Percentiles rank a stretch among this genome's conserved stretches.
Evolutionary conservation across 2,113 vertebrate species (phyloP).

Genomic region (Rhinoderma darwinii): DNA sequence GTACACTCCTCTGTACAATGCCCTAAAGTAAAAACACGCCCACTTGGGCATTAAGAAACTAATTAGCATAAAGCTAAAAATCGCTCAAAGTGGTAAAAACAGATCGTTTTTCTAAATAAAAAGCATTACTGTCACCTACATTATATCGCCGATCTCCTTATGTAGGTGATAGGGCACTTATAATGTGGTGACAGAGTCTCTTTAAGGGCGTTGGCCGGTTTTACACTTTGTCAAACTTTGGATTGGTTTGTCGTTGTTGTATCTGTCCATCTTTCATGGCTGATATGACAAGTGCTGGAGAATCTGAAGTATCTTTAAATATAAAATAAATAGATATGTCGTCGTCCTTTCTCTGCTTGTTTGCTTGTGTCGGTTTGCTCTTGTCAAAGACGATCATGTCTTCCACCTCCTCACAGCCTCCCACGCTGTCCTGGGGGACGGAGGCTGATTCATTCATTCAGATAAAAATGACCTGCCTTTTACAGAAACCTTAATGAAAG

Average conservation of each 20-base stretch:
- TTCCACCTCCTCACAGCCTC: slow-evolving; percentile 62
- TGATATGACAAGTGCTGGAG: background rate
- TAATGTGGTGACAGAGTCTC: no score
- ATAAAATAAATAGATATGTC: background rate
- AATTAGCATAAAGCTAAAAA: no score
- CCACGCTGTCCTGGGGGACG: slow-evolving; percentile 63
- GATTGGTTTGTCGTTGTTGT: background rate
- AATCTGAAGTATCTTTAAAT: background rate
- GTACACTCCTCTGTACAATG: no score
- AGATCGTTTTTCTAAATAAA: no score
- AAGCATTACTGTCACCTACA: no score
- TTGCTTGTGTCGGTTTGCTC: slow-evolving; percentile 50
- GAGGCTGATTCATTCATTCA: slow-evolving; percentile 69
- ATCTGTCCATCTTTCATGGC: no score
- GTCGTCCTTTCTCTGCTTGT: slow-evolving; percentile 33
- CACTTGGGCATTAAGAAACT: no score
- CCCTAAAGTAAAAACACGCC: no score
- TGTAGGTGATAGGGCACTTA: no score
- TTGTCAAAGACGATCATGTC: slow-evolving; percentile 64
- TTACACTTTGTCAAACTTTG: background rate
- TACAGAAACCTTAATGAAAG: slow-evolving; percentile 54
- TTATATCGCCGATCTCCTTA: no score
- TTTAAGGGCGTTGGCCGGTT: no score
- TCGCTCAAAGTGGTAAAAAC: no score
- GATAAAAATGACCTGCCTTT: slow-evolving; percentile 61